phyloP scores from a whole-genome alignment of 2,888 invertebrate genomes.

The Bombylius discolor region DNA sequence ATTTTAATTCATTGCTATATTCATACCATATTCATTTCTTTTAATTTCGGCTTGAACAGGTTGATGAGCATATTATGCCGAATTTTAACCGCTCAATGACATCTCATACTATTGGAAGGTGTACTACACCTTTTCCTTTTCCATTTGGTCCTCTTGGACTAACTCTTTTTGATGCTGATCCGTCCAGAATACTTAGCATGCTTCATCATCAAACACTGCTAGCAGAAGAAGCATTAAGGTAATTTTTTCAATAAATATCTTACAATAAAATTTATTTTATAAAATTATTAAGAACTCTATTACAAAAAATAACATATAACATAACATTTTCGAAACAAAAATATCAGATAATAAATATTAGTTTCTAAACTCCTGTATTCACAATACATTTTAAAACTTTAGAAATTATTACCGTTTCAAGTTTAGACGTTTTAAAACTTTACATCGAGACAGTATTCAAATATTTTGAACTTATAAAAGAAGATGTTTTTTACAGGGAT shows the following conservation, averaged over 20 bases:
- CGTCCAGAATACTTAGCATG: slow-evolving; percentile 43
- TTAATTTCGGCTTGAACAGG: slow-evolving; percentile 7
- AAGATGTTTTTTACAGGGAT: too few species aligned
- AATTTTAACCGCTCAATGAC: slow-evolving; percentile 17
- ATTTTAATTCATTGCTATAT: not conserved
- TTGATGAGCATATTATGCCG: slow-evolving; percentile 16
- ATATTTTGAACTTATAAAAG: too few species aligned
- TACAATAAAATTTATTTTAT: too few species aligned
- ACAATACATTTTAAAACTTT: too few species aligned
- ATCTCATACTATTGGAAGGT: slow-evolving; percentile 22
- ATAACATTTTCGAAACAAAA: too few species aligned
- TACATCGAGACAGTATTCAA: too few species aligned
- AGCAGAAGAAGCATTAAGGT: slow-evolving; percentile 37
- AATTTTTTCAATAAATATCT: not conserved
- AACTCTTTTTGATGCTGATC: slow-evolving; percentile 37
- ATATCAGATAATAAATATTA: too few species aligned
- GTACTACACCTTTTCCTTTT: slow-evolving; percentile 44
- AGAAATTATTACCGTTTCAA: too few species aligned
- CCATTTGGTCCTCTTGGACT: slow-evolving; percentile 40
- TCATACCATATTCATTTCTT: not conserved
- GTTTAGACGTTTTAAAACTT: too few species aligned
- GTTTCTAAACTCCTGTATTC: too few species aligned
- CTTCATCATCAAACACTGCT: slow-evolving; percentile 40
- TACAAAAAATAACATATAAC: too few species aligned
- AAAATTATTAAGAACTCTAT: too few species aligned